These are phyloP conservation scores for Austrolebias charrua DNA, from an alignment of 2,797 vertebrate species.

Conservation along the genomic window DNA sequence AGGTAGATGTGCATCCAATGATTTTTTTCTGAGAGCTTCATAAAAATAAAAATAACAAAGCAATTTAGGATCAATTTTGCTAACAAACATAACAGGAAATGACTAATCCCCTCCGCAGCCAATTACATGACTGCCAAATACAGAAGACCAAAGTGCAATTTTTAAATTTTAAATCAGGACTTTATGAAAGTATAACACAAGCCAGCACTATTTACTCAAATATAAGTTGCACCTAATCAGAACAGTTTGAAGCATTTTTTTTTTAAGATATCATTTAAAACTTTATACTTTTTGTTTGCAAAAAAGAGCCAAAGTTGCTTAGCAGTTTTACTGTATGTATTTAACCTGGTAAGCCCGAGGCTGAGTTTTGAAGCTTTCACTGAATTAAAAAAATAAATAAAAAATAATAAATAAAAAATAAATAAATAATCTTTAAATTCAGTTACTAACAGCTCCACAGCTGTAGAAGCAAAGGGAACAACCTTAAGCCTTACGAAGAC, in stretches of 20 bases:
- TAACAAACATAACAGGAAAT: too few relatives aligned
- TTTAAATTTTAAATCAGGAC: too few relatives aligned
- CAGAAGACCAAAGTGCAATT: too few relatives aligned
- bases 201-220: not conserved
- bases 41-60: too few relatives aligned
- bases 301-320: not conserved
- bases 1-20: too few relatives aligned
- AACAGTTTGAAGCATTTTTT: not conserved
- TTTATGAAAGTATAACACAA: too few relatives aligned
- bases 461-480: conserved; percentile 6
- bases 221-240: not conserved
- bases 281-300: not conserved
- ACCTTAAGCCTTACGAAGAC: not conserved
- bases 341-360: not conserved
- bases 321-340: not conserved
- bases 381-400: too few relatives aligned
- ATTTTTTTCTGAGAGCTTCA: too few relatives aligned
- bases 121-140: too few relatives aligned
- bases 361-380: not conserved
- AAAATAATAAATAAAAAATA: too few relatives aligned
- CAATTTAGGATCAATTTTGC: too few relatives aligned
- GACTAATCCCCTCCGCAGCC: too few relatives aligned
- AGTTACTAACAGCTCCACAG: not conserved
- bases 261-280: not conserved
- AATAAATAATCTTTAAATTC: not conserved